phyloP scores from a whole-genome alignment of 2,113 vertebrate genomes.

The Nanorana parkeri region DNA sequence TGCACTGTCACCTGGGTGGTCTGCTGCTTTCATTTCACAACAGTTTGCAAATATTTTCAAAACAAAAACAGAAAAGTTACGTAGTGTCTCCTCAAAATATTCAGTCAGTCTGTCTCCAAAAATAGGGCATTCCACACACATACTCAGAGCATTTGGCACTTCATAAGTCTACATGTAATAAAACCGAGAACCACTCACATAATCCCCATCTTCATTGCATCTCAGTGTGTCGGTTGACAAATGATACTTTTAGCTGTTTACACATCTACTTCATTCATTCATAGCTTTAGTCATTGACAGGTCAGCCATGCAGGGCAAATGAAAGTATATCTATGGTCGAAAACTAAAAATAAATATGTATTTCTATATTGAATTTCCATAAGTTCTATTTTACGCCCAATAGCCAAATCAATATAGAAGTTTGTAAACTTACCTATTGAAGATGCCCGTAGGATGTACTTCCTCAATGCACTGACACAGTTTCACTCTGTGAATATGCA shows the following conservation, averaged over 20 bases:
- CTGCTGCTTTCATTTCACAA: background rate
- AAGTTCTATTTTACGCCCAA: no score
- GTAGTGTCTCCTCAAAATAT: slow-evolving; percentile 16
- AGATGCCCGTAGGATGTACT: no score
- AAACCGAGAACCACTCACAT: background rate
- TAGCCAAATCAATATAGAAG: no score
- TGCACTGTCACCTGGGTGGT: background rate
- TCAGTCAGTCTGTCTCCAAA: slow-evolving; percentile 34
- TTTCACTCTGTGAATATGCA: no score
- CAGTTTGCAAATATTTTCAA: slow-evolving; percentile 16
- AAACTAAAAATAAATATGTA: no score
- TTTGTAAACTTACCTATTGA: no score
- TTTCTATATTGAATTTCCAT: no score
- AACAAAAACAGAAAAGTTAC: background rate
- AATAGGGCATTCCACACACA: slow-evolving; percentile 41
- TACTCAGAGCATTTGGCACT: slow-evolving; percentile 14
- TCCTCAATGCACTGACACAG: no score
- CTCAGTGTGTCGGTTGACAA: slow-evolving; percentile 3
- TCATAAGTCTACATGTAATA: slow-evolving; percentile 13
- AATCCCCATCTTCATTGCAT: slow-evolving; percentile 10
- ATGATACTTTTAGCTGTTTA: background rate
- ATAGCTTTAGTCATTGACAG: background rate
- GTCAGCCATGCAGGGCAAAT: no score
- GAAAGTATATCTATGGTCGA: no score
- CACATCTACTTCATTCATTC: background rate